phyloP scores from a whole-genome alignment of 2,113 vertebrate genomes.

The Elephas maximus region DNA sequence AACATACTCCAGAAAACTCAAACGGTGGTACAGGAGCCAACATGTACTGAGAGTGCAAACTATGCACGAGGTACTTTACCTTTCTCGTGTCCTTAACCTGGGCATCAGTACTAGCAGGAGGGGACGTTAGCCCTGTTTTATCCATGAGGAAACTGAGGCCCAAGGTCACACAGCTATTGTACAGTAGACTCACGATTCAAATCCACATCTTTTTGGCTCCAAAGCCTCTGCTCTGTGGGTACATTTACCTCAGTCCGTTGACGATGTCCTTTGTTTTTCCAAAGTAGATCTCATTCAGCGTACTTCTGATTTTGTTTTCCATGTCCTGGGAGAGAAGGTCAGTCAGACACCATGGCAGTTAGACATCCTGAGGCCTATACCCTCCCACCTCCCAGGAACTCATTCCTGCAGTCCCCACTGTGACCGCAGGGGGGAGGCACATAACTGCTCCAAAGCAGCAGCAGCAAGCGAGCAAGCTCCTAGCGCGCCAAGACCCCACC shows the following conservation, averaged over 20 bases:
- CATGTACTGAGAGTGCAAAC: rapidly evolving
- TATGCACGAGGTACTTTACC: rapidly evolving
- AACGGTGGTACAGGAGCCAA: rapidly evolving
- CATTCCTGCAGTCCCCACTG: not conserved
- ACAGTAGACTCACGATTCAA: not conserved
- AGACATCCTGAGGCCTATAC: not conserved
- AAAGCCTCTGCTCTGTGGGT: not conserved
- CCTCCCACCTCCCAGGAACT: rapidly evolving
- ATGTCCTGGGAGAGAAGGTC: slow-evolving; percentile 92
- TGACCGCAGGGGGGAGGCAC: slow-evolving; percentile 38
- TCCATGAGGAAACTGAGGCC: not conserved
- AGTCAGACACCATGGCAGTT: not conserved
- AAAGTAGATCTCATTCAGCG: slow-evolving; percentile 99
- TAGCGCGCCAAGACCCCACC: not conserved
- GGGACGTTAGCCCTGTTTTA: not conserved
- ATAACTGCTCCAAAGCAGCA: not conserved
- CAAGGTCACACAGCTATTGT: rapidly evolving
- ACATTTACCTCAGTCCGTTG: slow-evolving; percentile 96
- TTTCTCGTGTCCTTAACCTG: not conserved
- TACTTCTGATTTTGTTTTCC: slow-evolving; percentile 99
- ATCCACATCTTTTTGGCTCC: not conserved
- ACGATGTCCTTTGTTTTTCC: slow-evolving; percentile 99
- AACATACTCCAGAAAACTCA: not conserved
- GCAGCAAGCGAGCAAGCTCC: rapidly evolving
- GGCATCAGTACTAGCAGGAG: rapidly evolving